Percentiles rank a stretch among this genome's conserved stretches.
phyloP scores from a whole-genome alignment of 2,888 invertebrate species.

The Aphodius sticticus region DNA sequence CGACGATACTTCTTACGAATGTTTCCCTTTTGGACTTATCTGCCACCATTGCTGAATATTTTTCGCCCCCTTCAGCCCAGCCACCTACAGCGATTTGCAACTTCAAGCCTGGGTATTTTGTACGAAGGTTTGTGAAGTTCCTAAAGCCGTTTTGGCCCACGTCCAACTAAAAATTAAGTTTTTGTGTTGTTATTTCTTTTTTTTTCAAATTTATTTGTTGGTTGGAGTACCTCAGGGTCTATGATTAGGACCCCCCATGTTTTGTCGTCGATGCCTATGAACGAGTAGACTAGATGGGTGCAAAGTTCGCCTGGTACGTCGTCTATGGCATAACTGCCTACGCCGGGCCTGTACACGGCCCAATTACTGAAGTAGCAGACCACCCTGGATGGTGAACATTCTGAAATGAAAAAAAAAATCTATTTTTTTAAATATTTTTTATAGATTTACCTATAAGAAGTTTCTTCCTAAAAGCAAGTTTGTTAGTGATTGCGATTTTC shows the following conservation, averaged over 20 bases:
- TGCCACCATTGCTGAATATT: slow-evolving; percentile 84
- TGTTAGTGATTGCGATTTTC: too few species aligned
- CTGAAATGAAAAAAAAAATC: slow-evolving; percentile 30
- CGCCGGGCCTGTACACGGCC: slow-evolving; percentile 85
- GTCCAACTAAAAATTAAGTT: slow-evolving; percentile 66
- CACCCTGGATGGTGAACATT: slow-evolving; percentile 56
- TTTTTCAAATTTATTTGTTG: not conserved
- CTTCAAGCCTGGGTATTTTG: slow-evolving; percentile 76
- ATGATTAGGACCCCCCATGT: slow-evolving; percentile 80
- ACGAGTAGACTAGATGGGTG: slow-evolving; percentile 88
- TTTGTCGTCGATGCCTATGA: slow-evolving; percentile 83
- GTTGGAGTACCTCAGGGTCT: slow-evolving; percentile 73
- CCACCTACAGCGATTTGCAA: slow-evolving; percentile 86
- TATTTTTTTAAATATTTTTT: not conserved
- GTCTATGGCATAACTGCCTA: slow-evolving; percentile 83
- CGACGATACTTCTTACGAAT: slow-evolving; percentile 79
- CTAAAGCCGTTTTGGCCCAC: slow-evolving; percentile 77
- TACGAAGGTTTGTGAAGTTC: slow-evolving; percentile 79
- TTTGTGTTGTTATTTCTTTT: not conserved
- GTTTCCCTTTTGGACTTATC: slow-evolving; percentile 71
- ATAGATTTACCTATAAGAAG: not conserved
- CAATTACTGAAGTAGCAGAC: slow-evolving; percentile 79
- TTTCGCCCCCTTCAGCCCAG: slow-evolving; percentile 90
- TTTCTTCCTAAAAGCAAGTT: not conserved
- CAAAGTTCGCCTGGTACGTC: slow-evolving; percentile 85